phyloP scores from a whole-genome alignment of 2,113 vertebrate genomes.

The Prochilodus magdalenae region DNA sequence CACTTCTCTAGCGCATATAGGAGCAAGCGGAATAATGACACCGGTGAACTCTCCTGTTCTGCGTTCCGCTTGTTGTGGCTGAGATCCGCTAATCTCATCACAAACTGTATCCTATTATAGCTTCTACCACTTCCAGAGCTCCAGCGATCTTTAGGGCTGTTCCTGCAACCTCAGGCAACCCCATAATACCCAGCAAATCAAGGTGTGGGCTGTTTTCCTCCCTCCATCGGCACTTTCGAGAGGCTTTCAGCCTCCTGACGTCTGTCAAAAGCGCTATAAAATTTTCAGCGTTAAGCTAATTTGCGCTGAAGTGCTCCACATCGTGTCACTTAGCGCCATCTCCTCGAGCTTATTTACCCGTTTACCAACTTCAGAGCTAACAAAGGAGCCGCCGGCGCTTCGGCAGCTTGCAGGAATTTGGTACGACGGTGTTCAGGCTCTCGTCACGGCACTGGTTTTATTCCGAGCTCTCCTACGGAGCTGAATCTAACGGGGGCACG shows the following conservation, averaged over 20 bases:
- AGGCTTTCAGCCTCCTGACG: conserved; percentile 57
- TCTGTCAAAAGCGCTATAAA: conserved; percentile 50
- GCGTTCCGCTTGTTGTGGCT: no score
- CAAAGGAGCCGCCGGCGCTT: conserved; percentile 18
- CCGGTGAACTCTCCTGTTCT: no score
- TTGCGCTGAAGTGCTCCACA: conserved; percentile 51
- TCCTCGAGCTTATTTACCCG: conserved; percentile 18
- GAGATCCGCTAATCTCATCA: no score
- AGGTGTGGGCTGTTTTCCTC: conserved; percentile 51
- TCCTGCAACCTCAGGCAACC: conserved; percentile 1
- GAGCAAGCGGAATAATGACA: no score
- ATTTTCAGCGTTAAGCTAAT: conserved; percentile 55
- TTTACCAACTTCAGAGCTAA: neutral
- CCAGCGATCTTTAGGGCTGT: neutral
- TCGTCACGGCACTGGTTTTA: conserved; percentile 66
- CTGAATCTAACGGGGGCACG: neutral
- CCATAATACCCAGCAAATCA: neutral
- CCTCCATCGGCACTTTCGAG: conserved; percentile 41
- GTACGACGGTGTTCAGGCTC: neutral
- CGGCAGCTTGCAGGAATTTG: neutral
- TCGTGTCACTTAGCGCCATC: conserved; percentile 26
- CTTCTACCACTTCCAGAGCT: neutral
- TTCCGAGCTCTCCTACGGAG: neutral
- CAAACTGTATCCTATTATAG: neutral
- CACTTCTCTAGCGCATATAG: no score